Evolutionary conservation across 2,113 vertebrate species (phyloP).

Genomic region (Platycercus adscitus): DNA sequence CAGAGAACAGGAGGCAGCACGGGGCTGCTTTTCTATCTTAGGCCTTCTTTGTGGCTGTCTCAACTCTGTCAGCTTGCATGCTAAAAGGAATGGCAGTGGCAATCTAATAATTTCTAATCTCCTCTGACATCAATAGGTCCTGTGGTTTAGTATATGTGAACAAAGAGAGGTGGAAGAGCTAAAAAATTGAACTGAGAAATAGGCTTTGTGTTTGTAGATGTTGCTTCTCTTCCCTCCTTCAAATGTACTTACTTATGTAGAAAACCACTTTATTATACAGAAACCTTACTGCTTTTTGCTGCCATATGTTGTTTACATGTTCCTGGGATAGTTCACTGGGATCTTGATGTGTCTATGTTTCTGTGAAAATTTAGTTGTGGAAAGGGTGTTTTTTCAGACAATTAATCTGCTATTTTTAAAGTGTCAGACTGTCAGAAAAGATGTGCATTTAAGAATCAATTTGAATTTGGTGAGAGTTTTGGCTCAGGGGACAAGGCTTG

Average conservation of each 20-base stretch:
- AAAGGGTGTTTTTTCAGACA: neutral
- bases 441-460: neutral
- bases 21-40: neutral
- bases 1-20: neutral
- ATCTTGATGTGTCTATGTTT: neutral
- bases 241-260: neutral
- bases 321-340: neutral
- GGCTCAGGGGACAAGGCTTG: neutral
- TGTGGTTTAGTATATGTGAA: neutral
- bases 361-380: neutral
- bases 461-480: neutral
- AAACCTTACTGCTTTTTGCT: neutral
- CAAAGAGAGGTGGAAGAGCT: neutral
- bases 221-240: neutral
- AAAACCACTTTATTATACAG: neutral
- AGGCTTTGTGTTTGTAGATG: neutral
- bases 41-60: neutral
- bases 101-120: conserved; percentile 10
- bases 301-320: neutral
- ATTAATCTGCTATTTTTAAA: neutral
- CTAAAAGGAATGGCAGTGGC: neutral
- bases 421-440: neutral
- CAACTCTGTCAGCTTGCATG: neutral
- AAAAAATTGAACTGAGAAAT: neutral
- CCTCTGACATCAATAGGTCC: neutral